phyloP scores from a whole-genome alignment of 2,113 vertebrate genomes.

The Macquaria ambigua region DNA sequence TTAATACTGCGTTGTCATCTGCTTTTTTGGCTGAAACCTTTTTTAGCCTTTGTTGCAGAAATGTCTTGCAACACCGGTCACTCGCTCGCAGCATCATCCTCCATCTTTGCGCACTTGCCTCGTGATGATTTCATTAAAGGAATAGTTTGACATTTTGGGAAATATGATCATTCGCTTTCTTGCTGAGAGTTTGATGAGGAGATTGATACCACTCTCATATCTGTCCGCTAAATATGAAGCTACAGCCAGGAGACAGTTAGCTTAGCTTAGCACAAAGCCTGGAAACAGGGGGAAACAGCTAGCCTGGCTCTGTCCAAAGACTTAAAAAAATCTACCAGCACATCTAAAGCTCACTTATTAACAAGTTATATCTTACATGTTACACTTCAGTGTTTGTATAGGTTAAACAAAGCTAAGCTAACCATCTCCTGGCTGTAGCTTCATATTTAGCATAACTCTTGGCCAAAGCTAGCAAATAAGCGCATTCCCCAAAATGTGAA shows the following conservation, averaged over 20 bases:
- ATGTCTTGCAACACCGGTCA: background rate
- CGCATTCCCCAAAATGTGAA: background rate
- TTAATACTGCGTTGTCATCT: conserved; percentile 65
- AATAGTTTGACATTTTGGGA: conserved; percentile 8
- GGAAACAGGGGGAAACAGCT: background rate
- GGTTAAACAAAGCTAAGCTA: background rate
- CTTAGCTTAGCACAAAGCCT: conserved; percentile 20
- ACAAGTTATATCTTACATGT: background rate
- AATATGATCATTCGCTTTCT: background rate
- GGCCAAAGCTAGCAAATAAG: background rate
- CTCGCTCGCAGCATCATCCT: background rate
- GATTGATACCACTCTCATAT: conserved; percentile 15
- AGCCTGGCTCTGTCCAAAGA: background rate
- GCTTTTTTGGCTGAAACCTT: conserved; percentile 37
- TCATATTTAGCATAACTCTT: background rate
- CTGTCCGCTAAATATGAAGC: background rate
- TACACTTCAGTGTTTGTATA: background rate
- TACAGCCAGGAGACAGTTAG: background rate
- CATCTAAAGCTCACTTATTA: background rate
- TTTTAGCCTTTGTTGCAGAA: conserved; percentile 37
- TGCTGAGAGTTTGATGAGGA: background rate
- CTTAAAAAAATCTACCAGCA: background rate
- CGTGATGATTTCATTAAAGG: conserved; percentile 11
- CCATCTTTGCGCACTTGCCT: conserved; percentile 6
- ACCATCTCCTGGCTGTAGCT: background rate